Conservation (phyloP, 2,797 vertebrate species). For the Sylvia borin region DNA sequence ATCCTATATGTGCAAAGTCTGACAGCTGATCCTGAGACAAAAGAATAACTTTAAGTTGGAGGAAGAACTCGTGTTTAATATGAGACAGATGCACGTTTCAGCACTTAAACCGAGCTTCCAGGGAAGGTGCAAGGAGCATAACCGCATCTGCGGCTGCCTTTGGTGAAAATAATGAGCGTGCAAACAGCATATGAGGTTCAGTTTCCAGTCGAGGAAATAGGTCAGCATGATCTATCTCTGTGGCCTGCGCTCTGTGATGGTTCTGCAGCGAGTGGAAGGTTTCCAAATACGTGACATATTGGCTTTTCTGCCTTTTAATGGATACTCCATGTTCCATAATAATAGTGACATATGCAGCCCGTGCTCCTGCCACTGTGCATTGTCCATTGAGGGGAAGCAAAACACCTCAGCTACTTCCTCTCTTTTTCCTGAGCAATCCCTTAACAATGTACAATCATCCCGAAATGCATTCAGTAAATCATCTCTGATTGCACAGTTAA, state of each 20-base stretch:
- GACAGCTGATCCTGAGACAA: not conserved
- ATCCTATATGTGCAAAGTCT: not conserved
- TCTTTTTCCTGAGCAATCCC: not conserved
- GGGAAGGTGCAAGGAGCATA: not conserved
- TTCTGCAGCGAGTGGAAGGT: not conserved
- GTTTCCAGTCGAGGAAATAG: not conserved
- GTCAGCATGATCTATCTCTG: not conserved
- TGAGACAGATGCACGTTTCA: not conserved
- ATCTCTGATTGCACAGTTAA: constrained; percentile 22
- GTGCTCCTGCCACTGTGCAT: not conserved
- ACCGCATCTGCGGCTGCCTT: not conserved
- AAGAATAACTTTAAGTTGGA: not conserved
- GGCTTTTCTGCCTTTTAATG: not conserved
- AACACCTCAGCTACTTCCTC: not conserved
- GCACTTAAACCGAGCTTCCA: not conserved
- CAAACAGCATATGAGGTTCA: not conserved
- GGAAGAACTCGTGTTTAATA: not conserved
- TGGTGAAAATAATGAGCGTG: not conserved
- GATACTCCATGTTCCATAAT: not conserved
- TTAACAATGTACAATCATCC: not conserved
- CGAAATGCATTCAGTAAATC: constrained; percentile 3
- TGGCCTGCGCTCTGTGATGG: not conserved
- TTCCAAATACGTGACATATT: constrained; percentile 5
- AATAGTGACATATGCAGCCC: not conserved
- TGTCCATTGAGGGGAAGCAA: not conserved